phyloP scores from a whole-genome alignment of 2,113 vertebrate genomes.

The Athene cunicularia region DNA sequence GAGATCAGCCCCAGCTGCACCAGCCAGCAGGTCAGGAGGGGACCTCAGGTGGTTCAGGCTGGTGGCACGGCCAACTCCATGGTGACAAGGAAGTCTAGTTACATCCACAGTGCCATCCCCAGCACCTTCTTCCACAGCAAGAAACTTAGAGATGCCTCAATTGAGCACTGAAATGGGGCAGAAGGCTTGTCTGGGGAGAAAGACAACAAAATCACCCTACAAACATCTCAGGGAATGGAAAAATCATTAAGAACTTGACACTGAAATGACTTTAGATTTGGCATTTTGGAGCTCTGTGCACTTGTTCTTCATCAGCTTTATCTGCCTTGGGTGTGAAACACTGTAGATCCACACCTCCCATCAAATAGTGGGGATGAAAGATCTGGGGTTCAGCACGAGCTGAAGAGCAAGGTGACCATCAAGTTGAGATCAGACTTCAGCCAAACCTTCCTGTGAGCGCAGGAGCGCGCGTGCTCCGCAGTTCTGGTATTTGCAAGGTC shows the following conservation, averaged over 20 bases:
- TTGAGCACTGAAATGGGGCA: neutral
- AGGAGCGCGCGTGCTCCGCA: neutral
- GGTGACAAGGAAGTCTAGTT: neutral
- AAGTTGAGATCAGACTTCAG: neutral
- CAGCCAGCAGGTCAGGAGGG: neutral
- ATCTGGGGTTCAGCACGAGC: neutral
- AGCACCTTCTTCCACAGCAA: neutral
- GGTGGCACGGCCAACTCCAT: fast-evolving
- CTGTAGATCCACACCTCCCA: neutral
- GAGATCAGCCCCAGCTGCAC: neutral
- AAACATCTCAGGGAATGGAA: neutral
- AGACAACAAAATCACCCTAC: no score
- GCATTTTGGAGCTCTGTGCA: neutral
- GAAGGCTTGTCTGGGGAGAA: neutral
- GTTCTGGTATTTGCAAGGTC: neutral
- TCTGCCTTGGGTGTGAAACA: neutral
- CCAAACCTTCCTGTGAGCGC: neutral
- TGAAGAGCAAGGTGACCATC: neutral
- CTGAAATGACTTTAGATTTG: neutral
- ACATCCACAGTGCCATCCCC: neutral
- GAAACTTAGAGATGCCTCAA: neutral
- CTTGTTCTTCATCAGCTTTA: neutral
- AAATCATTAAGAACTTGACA: neutral
- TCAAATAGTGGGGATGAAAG: neutral
- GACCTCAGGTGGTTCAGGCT: neutral